Percentiles rank a stretch among this genome's conserved stretches.
Evolutionary conservation across 1,140 invertebrate genomes (phyloP).

Genomic region (Aporrectodea caliginosa): DNA sequence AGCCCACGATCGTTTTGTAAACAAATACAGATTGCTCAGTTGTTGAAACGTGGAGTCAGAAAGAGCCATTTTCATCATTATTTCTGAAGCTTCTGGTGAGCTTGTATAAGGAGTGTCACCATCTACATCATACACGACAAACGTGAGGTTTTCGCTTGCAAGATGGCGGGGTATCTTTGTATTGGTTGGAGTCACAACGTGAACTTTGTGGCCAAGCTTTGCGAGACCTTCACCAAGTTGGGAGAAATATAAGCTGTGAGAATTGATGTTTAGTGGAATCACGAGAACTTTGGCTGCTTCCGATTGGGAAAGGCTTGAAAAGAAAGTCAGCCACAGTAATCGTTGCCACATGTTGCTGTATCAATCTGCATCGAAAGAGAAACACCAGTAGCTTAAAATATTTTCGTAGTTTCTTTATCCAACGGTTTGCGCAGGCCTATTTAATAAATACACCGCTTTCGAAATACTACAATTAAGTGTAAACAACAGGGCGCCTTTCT

Average conservation of each 20-base stretch:
- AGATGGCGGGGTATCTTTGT: neutral
- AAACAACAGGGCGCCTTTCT: no score
- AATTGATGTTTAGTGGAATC: constrained; percentile 8
- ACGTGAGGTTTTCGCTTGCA: neutral
- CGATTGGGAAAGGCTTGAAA: no score
- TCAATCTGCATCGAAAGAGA: no score
- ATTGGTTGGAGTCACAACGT: neutral
- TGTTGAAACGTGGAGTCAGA: neutral
- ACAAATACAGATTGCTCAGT: neutral
- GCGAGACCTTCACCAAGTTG: constrained; percentile 4
- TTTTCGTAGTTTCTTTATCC: no score
- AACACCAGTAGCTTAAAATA: no score
- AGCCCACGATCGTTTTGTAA: neutral
- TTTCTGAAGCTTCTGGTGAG: neutral
- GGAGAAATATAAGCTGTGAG: constrained; percentile 9
- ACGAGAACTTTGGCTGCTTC: constrained; percentile 3
- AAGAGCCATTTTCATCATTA: neutral
- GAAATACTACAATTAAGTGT: no score
- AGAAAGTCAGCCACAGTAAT: no score
- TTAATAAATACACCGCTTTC: no score
- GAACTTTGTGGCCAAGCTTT: constrained; percentile 5
- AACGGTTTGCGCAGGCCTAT: no score
- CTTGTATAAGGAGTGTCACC: neutral
- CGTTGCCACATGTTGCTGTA: no score
- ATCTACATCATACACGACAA: neutral